Percentiles rank a stretch among this genome's conserved stretches.
Conservation (phyloP, 1,140 invertebrate species). For the Drosophila obscura region DNA sequence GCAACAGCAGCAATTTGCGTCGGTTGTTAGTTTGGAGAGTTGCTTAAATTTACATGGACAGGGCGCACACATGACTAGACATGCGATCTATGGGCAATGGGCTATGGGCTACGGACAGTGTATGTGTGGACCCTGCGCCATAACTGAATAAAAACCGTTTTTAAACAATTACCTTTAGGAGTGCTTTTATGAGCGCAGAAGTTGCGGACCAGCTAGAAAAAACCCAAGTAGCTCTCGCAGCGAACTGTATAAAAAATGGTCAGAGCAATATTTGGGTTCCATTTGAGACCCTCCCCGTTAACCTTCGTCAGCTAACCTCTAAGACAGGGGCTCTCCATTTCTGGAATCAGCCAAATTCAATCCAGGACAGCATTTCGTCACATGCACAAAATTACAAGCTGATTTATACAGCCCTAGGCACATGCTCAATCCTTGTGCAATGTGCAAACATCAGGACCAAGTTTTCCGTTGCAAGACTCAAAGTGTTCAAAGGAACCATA, state of each 20-base stretch:
- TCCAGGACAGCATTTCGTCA: constrained; percentile 12
- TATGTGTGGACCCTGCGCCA: constrained; percentile 26
- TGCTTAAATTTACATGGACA: constrained; percentile 73
- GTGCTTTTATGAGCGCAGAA: constrained; percentile 70
- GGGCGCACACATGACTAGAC: constrained; percentile 60
- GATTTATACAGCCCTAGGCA: neutral
- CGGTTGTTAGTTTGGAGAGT: constrained; percentile 75
- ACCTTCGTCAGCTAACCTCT: neutral
- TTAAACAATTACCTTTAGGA: constrained; percentile 78
- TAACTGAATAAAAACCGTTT: constrained; percentile 78
- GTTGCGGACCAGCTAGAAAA: constrained; percentile 40
- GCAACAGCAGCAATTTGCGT: constrained; percentile 79
- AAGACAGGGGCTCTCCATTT: neutral
- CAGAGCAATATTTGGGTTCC: neutral
- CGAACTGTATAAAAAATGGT: neutral
- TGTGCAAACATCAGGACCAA: constrained; percentile 9
- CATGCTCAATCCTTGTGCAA: neutral
- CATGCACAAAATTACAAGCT: neutral
- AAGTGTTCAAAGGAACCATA: constrained; percentile 8
- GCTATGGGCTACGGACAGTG: neutral
- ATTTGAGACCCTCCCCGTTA: neutral
- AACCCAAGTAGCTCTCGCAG: constrained; percentile 8
- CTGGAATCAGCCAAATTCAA: constrained; percentile 24
- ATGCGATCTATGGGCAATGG: constrained; percentile 52
- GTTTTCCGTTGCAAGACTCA: constrained; percentile 3